These are phyloP conservation scores for Melipona bicolor DNA, from an alignment of 2,888 invertebrate species.

Conservation along the genomic window DNA sequence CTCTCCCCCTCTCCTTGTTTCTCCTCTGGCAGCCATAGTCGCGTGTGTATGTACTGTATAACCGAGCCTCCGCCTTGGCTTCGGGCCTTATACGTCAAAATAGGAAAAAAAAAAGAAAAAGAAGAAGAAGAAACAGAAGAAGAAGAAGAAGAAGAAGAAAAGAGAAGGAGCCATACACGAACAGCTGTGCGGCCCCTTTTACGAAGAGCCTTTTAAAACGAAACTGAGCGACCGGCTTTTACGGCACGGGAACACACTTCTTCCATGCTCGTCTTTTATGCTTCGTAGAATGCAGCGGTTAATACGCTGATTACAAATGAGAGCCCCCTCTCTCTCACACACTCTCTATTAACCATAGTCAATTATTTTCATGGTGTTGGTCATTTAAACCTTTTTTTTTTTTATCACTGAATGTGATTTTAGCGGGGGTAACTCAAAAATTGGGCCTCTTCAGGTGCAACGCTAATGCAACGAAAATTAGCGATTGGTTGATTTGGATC, in stretches of 20 bases:
- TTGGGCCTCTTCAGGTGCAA: too few species aligned
- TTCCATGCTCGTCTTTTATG: neutral
- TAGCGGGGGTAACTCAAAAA: too few species aligned
- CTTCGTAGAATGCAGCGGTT: slow-evolving; percentile 16
- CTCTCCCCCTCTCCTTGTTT: neutral
- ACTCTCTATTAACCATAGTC: neutral
- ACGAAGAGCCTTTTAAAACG: slow-evolving; percentile 70
- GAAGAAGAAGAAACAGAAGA: neutral
- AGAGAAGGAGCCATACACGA: slow-evolving; percentile 41
- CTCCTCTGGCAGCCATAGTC: slow-evolving; percentile 38
- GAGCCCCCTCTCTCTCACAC: neutral
- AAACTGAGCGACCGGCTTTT: slow-evolving; percentile 46
- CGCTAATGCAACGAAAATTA: too few species aligned
- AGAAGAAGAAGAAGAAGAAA: slow-evolving; percentile 1
- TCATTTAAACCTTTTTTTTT: neutral
- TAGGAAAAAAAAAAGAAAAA: slow-evolving; percentile 8
- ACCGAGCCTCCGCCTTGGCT: slow-evolving; percentile 37
- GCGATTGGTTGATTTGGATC: too few species aligned
- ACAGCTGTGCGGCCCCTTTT: slow-evolving; percentile 73
- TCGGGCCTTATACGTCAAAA: slow-evolving; percentile 68
- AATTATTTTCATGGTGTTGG: neutral
- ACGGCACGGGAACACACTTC: slow-evolving; percentile 31
- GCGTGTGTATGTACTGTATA: slow-evolving; percentile 2
- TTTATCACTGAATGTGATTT: too few species aligned
- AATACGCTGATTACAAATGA: slow-evolving; percentile 10